Base-by-base conservation (phyloP, 2,797 vertebrate species). In the Megaceryle alcyon region DNA sequence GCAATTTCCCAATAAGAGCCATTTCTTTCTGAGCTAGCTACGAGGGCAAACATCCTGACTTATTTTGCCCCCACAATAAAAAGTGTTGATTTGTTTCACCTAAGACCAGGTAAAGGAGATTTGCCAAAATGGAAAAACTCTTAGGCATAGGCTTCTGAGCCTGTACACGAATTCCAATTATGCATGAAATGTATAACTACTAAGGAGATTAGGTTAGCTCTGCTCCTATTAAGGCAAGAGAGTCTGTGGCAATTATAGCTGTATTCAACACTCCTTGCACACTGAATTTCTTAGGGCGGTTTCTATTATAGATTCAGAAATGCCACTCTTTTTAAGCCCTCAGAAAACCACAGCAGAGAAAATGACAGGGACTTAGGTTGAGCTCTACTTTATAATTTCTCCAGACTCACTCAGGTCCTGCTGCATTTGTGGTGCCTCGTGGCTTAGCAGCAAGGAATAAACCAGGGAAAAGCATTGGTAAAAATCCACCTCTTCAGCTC, bases 261-360 rank as follows among this genome's bases (percentile, higher is more conserved):
- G 31, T 26, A 82, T 65, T 72, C 70, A 88, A 87, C 43, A n/a
- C 63, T 54, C 39, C 16, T 5, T n/a, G 54, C 70, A 84, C 6
- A 23, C 46, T 76, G 51, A 75, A 84, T 82, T 94, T 94, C 80
- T 79, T 48, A 66, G n/a, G 46, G 51, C 51, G 72, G 20, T 72
- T 90, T 94, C 84, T 82, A 72, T 68, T 72, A 90, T 1, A 79
- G 46, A 79, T 85, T 69, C 43, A 76, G 63, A 93, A 92, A 84
- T 44, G 43, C 19, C 64, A 93, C 22, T 90, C 41, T 81, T 84
- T 79, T 22, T 43, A 70, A 94, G 57, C 39, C 73, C 82, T 77
- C 56, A 41, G 51, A 82, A 91, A 70, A 84, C 4, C 37, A 54
- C 14, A 83, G 68, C 82, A 85, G 82, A 22, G 51, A 60, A 76